These are phyloP conservation scores for Rutilus rutilus DNA, from an alignment of 2,113 vertebrate genomes.

Conservation along the genomic window DNA sequence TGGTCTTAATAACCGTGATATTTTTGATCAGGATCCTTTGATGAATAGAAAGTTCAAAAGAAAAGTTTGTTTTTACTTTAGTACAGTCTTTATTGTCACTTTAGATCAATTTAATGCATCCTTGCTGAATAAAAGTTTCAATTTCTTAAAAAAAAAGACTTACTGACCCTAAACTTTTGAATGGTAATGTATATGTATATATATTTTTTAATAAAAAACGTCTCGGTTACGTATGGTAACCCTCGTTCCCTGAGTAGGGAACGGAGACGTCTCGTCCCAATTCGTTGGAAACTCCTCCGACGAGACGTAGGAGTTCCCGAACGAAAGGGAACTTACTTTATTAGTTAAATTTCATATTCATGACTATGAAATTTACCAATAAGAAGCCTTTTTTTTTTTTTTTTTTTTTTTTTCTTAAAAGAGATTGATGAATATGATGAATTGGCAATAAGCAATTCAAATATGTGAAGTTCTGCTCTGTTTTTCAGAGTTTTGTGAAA, in stretches of 20 bases:
- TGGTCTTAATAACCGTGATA: too few relatives aligned
- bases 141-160: not conserved
- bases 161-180: not conserved
- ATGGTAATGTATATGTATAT: not conserved
- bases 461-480: not conserved
- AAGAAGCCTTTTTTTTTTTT: not conserved
- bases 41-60: too few relatives aligned
- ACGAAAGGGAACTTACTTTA: too few relatives aligned
- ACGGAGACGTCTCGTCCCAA: too few relatives aligned
- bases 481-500: not conserved
- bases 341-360: not conserved
- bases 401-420: not conserved
- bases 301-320: too few relatives aligned
- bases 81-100: too few relatives aligned
- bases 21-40: too few relatives aligned
- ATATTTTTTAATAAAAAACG: not conserved
- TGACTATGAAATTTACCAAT: not conserved
- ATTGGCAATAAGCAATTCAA: not conserved
- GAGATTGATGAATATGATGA: not conserved
- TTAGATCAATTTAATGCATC: not conserved
- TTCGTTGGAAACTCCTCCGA: too few relatives aligned
- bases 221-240: too few relatives aligned
- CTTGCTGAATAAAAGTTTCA: not conserved
- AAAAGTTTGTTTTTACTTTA: too few relatives aligned
- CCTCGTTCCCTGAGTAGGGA: too few relatives aligned